Base-by-base conservation (phyloP, 2,797 vertebrate species). In the Borostomias antarcticus region DNA sequence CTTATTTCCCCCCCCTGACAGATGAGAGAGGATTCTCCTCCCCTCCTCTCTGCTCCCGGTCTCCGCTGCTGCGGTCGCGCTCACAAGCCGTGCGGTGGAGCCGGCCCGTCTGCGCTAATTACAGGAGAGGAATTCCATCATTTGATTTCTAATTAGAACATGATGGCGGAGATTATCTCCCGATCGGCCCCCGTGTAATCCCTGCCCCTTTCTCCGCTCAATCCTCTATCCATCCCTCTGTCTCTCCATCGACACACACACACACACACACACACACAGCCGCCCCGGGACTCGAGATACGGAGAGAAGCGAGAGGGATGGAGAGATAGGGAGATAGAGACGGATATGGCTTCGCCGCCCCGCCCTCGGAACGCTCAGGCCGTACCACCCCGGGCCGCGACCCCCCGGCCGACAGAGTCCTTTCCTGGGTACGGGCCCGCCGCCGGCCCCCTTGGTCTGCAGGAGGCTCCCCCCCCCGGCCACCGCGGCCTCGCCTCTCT, bases 121-220 rank as follows among this genome's bases (percentile, higher is more conserved):
- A 98, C 94, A 94, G 94, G 92, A 94, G 94, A 96, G n/a, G n/a
- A 96, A 97, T 94, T 96, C 94, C 95, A 95, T 98, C 94, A 96
- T 96, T 96, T 96, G 95, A 96, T 95, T 95, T 94, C 93, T 96
- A 97, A 98, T 97, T 96, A 97, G 93, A 94, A 93, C 94, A 95
- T 90, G 94, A 93, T 95, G 94, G 94, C 96, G 92, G 86, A 96
- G 94, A 95, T 97, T 95, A 98, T 96, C 95, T 95, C 94, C 94
- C 94, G 93, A 98, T 98, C 94, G 95, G 89, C 92, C 90, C 91
- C 91, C 85, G 84, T 91, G 92, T 94, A 95, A 95, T 94, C 93
- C 91, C 90, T 86, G 77, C 90, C 90, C 91, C 94, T 94, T 93
- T 93, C 92, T 77, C n/a, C n/a, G 66, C 32, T 15, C 15, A 43